Conservation (phyloP, 2,888 invertebrate genomes). For the Abscondita cerata region DNA sequence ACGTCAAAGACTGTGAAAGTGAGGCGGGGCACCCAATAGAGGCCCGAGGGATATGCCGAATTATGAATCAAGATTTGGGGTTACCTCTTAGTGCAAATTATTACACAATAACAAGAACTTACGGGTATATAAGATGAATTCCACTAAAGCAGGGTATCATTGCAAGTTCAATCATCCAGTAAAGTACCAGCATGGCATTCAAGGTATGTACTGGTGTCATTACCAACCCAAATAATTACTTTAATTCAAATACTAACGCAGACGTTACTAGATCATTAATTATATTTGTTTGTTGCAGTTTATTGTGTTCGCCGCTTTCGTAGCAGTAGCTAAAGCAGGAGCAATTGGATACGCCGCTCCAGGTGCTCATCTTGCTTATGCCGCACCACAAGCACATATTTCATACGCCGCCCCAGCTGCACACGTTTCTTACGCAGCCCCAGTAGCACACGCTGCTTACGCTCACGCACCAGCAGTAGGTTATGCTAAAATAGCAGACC, state of each 20-base stretch:
- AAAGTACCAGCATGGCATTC: conserved; percentile 23
- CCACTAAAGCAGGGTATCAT: conserved; percentile 18
- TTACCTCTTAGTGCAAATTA: conserved; percentile 27
- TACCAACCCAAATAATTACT: no score
- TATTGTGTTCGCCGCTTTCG: conserved; percentile 35
- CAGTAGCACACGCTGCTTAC: conserved; percentile 24
- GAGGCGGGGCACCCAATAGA: conserved; percentile 25
- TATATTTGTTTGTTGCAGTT: conserved; percentile 32
- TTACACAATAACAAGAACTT: conserved; percentile 24
- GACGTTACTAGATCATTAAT: no score
- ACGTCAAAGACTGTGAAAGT: conserved; percentile 26
- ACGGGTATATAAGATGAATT: conserved; percentile 21
- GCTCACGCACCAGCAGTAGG: conserved; percentile 34
- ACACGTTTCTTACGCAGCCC: conserved; percentile 18
- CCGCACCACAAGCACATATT: background rate
- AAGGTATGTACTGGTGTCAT: no score
- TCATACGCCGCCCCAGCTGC: background rate
- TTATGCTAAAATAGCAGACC: no score
- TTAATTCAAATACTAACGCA: no score
- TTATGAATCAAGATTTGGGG: conserved; percentile 27
- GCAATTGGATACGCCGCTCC: conserved; percentile 24
- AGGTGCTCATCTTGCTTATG: background rate
- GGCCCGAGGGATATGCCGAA: conserved; percentile 25
- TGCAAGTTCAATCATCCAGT: conserved; percentile 11
- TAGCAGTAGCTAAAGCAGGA: conserved; percentile 40